Base-by-base conservation (phyloP, 92 coral and sea anemone species). In the Pocillopora grandis region DNA sequence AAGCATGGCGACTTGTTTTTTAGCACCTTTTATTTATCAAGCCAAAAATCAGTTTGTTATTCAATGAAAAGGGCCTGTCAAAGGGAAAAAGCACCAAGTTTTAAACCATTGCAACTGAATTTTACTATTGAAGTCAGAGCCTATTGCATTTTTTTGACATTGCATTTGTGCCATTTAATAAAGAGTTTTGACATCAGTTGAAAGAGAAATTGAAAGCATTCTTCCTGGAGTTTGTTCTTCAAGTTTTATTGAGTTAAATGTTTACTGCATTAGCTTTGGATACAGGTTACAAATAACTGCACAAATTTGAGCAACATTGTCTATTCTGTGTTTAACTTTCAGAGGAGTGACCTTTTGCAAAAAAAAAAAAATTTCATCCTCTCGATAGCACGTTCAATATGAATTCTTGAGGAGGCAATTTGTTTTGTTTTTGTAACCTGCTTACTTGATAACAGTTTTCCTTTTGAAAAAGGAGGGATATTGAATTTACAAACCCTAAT, bases 401-500 rank as follows among this genome's bases (percentile, higher is more conserved):
- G 92, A 80, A 91, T 88, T 63, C 91, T 83, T 31, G 83, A 88
- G 36, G 62, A 69, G n/a, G 94, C 87, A 70, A 86, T 91, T 21
- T 42, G 68, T 16, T 82, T 72, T 76, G 90, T 83, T 36, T 71
- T 71, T 76, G 73, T 75, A 66, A 84, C 66, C 57, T 89, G 83
- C 62, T 63, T 73, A 57, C 87, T 80, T 79, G 90, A 83, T 15
- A 90, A 76, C 67, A 79, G 90, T 60, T 86, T 90, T 72, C 83
- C 88, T 58, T 80, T 81, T 80, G 92, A 85, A 91, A 84, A 91
- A 19, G 91, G 88, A 9, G 92, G 90, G 65, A 91, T 91, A 77
- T 91, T 91, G 55, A 91, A 58, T 2, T 37, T 75, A 58, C 78
- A 75, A n/a, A 11, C 67, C 33, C 67, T 62, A 62, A 62, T 62